phyloP scores from a whole-genome alignment of 2,888 invertebrate genomes.

The Campaea margaritaria region DNA sequence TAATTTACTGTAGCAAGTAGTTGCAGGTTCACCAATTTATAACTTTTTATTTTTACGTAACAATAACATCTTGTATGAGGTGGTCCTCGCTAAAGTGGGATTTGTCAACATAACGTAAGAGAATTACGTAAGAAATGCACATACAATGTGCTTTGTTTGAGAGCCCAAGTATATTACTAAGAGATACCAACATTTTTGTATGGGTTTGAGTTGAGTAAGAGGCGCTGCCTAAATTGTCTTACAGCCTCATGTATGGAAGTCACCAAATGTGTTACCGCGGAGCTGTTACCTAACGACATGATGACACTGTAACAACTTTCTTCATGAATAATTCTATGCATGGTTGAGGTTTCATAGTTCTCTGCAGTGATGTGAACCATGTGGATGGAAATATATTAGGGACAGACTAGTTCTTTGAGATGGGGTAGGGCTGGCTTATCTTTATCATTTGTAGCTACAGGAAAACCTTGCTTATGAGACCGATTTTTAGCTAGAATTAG shows the following conservation, averaged over 20 bases:
- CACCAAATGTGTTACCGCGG: conserved; percentile 17
- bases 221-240: conserved; percentile 36
- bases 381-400: no score
- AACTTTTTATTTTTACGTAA: conserved; percentile 35
- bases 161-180: conserved; percentile 19
- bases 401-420: no score
- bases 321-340: conserved; percentile 7
- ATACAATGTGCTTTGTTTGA: conserved; percentile 39
- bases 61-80: conserved; percentile 25
- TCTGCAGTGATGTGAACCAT: no score
- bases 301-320: conserved; percentile 25
- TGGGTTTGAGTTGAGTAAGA: conserved; percentile 29
- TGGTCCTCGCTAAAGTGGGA: conserved; percentile 34
- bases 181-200: conserved; percentile 21
- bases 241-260: conserved; percentile 27
- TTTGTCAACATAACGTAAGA: conserved; percentile 39
- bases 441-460: no score
- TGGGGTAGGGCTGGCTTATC: no score
- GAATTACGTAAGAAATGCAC: conserved; percentile 37
- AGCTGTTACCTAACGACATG: conserved; percentile 31
- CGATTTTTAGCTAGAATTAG: no score
- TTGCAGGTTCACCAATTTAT: conserved; percentile 17
- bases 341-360: not conserved
- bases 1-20: conserved; percentile 27
- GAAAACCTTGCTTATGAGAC: no score